Conservation (phyloP, 2,888 invertebrate species). For the Scaptomyza tumidula region DNA sequence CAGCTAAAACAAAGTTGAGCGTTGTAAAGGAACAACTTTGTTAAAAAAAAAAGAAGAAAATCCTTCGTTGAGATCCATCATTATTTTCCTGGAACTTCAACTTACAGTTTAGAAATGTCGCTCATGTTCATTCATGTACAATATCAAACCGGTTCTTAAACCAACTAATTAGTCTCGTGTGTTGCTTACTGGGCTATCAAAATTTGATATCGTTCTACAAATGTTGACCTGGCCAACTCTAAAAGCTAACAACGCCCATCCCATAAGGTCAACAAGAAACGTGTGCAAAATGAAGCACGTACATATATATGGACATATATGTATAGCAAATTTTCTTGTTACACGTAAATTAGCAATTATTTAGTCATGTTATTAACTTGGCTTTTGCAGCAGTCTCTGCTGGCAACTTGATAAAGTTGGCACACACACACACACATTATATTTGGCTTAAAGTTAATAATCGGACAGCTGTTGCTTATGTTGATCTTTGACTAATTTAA, state of each 20-base stretch:
- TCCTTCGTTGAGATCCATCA: background rate
- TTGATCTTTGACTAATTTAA: constrained; percentile 43
- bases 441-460: constrained; percentile 34
- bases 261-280: constrained; percentile 61
- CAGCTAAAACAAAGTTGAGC: background rate
- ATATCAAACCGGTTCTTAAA: constrained; percentile 24
- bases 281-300: constrained; percentile 55
- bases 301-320: background rate
- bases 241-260: background rate
- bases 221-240: constrained; percentile 54
- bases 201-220: constrained; percentile 53
- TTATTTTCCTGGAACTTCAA: background rate
- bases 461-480: constrained; percentile 27
- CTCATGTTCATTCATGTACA: background rate
- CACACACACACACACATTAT: constrained; percentile 14
- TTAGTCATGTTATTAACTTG: constrained; percentile 61
- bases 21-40: background rate
- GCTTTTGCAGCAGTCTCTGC: constrained; percentile 10
- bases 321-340: constrained; percentile 9
- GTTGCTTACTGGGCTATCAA: constrained; percentile 24
- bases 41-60: background rate
- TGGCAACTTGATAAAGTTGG: constrained; percentile 43
- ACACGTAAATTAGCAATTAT: constrained; percentile 74
- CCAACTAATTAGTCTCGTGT: constrained; percentile 63
- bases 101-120: background rate